Percentiles rank a stretch among this genome's conserved stretches.
Evolutionary conservation across 2,888 invertebrate species (phyloP).

Genomic region (Augochlorella aurata): DNA sequence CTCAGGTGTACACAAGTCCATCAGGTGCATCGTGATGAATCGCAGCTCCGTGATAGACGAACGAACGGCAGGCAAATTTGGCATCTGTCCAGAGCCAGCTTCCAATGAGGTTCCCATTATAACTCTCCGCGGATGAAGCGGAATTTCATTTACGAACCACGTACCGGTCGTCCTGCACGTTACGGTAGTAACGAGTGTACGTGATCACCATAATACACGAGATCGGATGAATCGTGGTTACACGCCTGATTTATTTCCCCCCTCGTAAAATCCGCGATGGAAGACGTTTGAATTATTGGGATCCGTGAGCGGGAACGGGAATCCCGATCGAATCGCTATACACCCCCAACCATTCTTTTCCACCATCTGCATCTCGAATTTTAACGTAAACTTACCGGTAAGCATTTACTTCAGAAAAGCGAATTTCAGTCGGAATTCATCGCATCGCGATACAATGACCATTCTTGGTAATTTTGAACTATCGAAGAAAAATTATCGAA

Average conservation of each 20-base stretch:
- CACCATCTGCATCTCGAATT: too few species aligned
- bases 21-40: neutral
- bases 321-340: neutral
- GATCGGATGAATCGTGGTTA: slow-evolving; percentile 39
- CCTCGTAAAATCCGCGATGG: slow-evolving; percentile 11
- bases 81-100: slow-evolving; percentile 34
- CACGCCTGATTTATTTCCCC: slow-evolving; percentile 35
- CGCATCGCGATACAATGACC: too few species aligned
- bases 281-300: slow-evolving; percentile 12
- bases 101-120: slow-evolving; percentile 52
- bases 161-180: slow-evolving; percentile 53
- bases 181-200: slow-evolving; percentile 54
- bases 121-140: slow-evolving; percentile 20
- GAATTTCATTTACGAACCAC: slow-evolving; percentile 59
- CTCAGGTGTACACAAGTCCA: neutral
- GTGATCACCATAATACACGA: slow-evolving; percentile 51
- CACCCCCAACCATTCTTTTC: too few species aligned
- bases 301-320: neutral
- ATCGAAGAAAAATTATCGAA: too few species aligned
- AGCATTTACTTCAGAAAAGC: too few species aligned
- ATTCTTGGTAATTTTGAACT: too few species aligned
- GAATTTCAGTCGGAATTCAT: too few species aligned
- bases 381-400: too few species aligned
- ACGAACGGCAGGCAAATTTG: slow-evolving; percentile 25
- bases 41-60: neutral